phyloP scores from a whole-genome alignment of 1,140 invertebrate genomes.

The Pectinophora gossypiella region DNA sequence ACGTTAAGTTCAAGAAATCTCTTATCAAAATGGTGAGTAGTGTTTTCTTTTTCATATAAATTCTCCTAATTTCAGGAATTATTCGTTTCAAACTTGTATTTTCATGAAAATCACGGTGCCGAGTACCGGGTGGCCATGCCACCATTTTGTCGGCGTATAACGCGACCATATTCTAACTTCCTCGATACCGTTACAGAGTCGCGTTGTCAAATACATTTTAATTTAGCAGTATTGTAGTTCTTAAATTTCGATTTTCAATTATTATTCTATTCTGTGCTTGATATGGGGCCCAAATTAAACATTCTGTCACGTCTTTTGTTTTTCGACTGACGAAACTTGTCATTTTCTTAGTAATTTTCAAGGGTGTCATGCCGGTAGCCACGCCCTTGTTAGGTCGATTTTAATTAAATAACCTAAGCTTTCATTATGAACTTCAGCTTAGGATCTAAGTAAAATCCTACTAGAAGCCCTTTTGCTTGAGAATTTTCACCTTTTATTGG shows the following conservation, averaged over 20 bases:
- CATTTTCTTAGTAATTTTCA: slow-evolving; percentile 1
- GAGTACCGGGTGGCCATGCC: slow-evolving; percentile 49
- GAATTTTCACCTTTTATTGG: background rate
- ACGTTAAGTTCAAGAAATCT: slow-evolving; percentile 66
- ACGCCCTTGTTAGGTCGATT: slow-evolving; percentile 15
- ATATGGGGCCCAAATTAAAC: background rate
- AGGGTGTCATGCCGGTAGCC: slow-evolving; percentile 19
- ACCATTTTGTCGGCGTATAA: slow-evolving; percentile 52
- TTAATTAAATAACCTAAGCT: background rate
- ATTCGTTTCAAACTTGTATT: background rate
- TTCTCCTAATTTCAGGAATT: slow-evolving; percentile 7
- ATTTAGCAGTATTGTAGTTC: slow-evolving; percentile 2
- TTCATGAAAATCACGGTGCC: background rate
- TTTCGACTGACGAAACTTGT: background rate
- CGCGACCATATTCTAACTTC: slow-evolving; percentile 19
- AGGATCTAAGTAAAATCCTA: too few species aligned
- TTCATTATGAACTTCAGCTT: background rate
- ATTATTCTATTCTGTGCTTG: background rate
- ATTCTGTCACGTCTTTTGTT: background rate
- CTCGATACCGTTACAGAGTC: slow-evolving; percentile 20
- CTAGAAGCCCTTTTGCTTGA: too few species aligned
- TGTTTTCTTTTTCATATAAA: slow-evolving; percentile 13
- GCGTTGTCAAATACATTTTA: background rate
- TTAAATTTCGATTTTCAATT: slow-evolving; percentile 1
- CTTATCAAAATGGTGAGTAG: slow-evolving; percentile 69